Base-by-base conservation (phyloP, 2,797 vertebrate genomes). In the Oreochromis grahami region DNA sequence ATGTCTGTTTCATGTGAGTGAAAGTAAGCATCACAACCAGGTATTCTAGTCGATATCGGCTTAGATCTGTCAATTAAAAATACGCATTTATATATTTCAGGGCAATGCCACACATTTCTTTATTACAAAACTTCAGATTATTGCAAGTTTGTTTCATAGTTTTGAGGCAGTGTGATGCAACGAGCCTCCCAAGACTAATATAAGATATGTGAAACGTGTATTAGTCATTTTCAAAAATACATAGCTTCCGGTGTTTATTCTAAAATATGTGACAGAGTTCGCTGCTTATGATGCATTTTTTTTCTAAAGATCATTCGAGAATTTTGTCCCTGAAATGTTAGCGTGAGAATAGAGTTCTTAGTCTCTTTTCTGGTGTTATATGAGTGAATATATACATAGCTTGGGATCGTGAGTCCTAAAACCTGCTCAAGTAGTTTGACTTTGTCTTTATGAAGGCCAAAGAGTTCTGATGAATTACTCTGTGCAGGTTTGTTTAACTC, bases 401-500 rank as follows among this genome's bases (percentile, higher is more conserved):
- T 11, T 43, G 52, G 29, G 32, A 80, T 13, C 26, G 12, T 68
- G 77, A 85, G 21, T 74, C 43, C 29, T 65, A 45, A 88, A 89
- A 80, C 21, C 85, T 83, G 77, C 89, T 89, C 77, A 65, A 74
- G 34, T 38, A 77, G 80, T 81, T 48, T 90, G 85, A 86, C 86
- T 90, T 86, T 63, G 48, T 87, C 89, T 89, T 82, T 51, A 36
- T 79, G 85, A 88, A 93, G 89, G 87, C 87, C 88, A 90, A 79
- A 55, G 29, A 29, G 90, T 83, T 87, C 52, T 82, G 77, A 84
- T 85, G 82, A 92, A 92, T 90, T 85, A 84, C 68, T 93, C 78
- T 77, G 60, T 26, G 45, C 74, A 55, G 45, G 84, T 92, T 93
- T 90, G 84, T 92, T 90, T 81, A 90, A 95, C 92, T 93, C 92